A percentile compares a stretch with the other conserved stretches of the same genome.
phyloP scores from a whole-genome alignment of 2,888 invertebrate genomes.

The Anagyrus pseudococci region DNA sequence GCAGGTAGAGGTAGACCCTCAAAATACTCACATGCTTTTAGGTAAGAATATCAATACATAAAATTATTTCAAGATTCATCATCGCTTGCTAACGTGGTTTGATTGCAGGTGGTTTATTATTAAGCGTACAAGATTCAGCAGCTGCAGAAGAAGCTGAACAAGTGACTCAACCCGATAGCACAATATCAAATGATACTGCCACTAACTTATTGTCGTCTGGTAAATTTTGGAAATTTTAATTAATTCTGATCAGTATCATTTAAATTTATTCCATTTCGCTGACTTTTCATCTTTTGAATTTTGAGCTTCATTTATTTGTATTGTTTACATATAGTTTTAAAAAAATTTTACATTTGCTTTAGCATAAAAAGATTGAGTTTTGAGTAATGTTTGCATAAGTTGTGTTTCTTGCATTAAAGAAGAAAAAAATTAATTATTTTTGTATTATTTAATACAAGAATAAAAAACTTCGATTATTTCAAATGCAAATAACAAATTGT shows the following conservation, averaged over 20 bases:
- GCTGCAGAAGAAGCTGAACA: constrained; percentile 76
- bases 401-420: no score
- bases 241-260: not conserved
- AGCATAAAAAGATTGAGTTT: constrained; percentile 24
- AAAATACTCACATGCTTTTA: constrained; percentile 86
- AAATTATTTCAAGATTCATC: constrained; percentile 8
- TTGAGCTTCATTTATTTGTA: constrained; percentile 33
- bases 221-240: constrained; percentile 66
- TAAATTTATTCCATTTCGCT: constrained; percentile 14
- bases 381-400: constrained; percentile 12
- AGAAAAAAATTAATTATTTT: no score
- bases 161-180: constrained; percentile 65
- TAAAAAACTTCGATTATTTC: constrained; percentile 11
- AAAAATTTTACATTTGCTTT: constrained; percentile 21
- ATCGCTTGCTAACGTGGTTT: not conserved
- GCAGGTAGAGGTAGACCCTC: constrained; percentile 83
- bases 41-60: constrained; percentile 56
- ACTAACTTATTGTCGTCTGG: constrained; percentile 76
- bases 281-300: constrained; percentile 17
- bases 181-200: constrained; percentile 63
- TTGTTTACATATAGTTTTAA: constrained; percentile 24
- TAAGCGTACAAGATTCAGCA: constrained; percentile 82
- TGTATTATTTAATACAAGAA: not conserved
- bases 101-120: constrained; percentile 71
- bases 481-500: constrained; percentile 2